phyloP scores from a whole-genome alignment of 2,888 invertebrate species.

The Ephialtes manifestator region DNA sequence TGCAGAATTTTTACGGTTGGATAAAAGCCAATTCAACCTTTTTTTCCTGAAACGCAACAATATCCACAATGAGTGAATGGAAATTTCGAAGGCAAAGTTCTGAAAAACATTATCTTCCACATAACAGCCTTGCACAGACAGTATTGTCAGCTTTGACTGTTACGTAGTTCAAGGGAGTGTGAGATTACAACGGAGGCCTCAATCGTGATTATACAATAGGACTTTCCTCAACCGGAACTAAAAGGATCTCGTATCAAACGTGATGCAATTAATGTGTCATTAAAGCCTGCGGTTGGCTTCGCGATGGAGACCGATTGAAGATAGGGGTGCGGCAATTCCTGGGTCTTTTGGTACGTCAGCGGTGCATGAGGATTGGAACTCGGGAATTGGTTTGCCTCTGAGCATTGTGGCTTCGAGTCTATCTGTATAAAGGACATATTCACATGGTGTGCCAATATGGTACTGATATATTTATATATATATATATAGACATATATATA shows the following conservation, averaged over 20 bases:
- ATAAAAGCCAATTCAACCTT: neutral
- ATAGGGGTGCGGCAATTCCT: slow-evolving; percentile 31
- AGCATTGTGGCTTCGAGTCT: slow-evolving; percentile 19
- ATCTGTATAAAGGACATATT: slow-evolving; percentile 21
- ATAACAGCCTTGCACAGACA: neutral
- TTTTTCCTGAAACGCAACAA: no score
- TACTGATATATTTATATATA: neutral
- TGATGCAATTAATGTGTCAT: slow-evolving; percentile 81
- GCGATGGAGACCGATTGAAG: neutral
- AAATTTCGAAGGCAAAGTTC: neutral
- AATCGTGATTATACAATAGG: slow-evolving; percentile 35
- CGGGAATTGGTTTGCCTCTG: slow-evolving; percentile 38
- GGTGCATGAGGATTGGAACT: slow-evolving; percentile 15
- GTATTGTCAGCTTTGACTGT: neutral
- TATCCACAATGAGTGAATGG: neutral
- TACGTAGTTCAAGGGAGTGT: neutral
- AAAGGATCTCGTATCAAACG: slow-evolving; percentile 76
- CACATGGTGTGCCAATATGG: neutral
- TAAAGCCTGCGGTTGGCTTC: slow-evolving; percentile 72
- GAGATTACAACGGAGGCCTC: slow-evolving; percentile 7
- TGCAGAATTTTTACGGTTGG: neutral
- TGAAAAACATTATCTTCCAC: neutral
- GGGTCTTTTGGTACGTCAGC: slow-evolving; percentile 7
- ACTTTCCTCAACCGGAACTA: slow-evolving; percentile 10
- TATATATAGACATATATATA: neutral